phyloP scores from a whole-genome alignment of 2,797 vertebrate genomes.

The Pantherophis alleghaniensis region DNA sequence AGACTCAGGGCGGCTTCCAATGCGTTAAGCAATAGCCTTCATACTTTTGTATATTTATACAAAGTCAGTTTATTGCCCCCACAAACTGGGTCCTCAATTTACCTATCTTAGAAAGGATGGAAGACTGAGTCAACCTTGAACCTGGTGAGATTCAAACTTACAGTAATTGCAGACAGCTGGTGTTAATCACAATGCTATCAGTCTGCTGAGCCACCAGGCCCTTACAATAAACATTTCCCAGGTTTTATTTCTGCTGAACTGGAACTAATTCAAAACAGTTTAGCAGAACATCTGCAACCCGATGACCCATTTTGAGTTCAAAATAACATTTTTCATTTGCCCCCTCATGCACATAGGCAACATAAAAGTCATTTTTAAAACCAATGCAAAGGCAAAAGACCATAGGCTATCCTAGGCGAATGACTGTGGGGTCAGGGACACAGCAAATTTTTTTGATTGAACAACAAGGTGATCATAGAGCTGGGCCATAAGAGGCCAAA shows the following conservation, averaged over 20 bases:
- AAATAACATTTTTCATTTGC: background rate
- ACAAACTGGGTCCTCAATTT: too few relatives aligned
- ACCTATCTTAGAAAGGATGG: too few relatives aligned
- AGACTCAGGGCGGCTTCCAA: too few relatives aligned
- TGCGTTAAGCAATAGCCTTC: too few relatives aligned
- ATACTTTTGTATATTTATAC: too few relatives aligned
- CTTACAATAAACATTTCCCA: background rate
- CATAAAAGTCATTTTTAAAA: background rate
- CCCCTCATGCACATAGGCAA: too few relatives aligned
- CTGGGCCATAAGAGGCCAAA: background rate
- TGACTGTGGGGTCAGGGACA: background rate
- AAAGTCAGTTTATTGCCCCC: too few relatives aligned
- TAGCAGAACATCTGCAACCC: background rate
- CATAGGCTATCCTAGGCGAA: background rate
- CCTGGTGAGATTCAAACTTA: too few relatives aligned
- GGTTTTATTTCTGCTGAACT: background rate
- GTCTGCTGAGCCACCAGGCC: too few relatives aligned
- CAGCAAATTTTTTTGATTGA: background rate
- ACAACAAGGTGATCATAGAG: background rate
- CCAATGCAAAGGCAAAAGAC: background rate
- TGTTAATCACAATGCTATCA: too few relatives aligned
- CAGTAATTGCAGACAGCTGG: too few relatives aligned
- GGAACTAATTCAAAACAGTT: background rate
- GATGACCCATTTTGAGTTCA: background rate
- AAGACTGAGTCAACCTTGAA: too few relatives aligned